Evolutionary conservation across 2,888 invertebrate genomes (phyloP).

Genomic region (Chloromyia formosa): DNA sequence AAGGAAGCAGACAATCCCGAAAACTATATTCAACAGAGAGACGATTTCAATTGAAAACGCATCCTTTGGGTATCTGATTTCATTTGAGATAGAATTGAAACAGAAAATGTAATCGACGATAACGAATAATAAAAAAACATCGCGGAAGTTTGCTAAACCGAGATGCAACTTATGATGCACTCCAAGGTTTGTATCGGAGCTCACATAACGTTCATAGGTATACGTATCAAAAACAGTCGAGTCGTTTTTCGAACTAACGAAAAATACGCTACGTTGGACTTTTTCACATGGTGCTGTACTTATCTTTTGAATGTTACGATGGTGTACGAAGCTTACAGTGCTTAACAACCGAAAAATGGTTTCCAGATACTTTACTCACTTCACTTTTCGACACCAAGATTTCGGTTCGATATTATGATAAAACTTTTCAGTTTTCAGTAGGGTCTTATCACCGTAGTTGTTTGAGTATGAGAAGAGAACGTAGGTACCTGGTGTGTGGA

Average conservation of each 20-base stretch:
- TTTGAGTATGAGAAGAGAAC: not conserved
- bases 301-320: not conserved
- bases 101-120: no score
- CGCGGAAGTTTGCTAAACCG: no score
- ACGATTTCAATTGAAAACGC: no score
- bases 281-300: not conserved
- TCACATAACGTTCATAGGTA: no score
- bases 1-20: no score
- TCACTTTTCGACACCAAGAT: slow-evolving; percentile 36
- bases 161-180: no score
- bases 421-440: slow-evolving; percentile 18
- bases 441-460: not conserved
- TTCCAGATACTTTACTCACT: slow-evolving; percentile 26
- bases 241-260: not conserved
- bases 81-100: no score
- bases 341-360: slow-evolving; percentile 12
- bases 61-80: no score
- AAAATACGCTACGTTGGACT: not conserved
- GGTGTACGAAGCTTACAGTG: not conserved
- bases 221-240: not conserved
- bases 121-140: no score
- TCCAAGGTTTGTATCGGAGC: no score
- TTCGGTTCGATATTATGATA: slow-evolving; percentile 17
- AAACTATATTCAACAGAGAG: no score
- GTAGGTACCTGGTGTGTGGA: no score